Percentiles rank a stretch among this genome's conserved stretches.
Evolutionary conservation across 2,888 invertebrate genomes (phyloP).

Genomic region (Megastigmus dorsalis): DNA sequence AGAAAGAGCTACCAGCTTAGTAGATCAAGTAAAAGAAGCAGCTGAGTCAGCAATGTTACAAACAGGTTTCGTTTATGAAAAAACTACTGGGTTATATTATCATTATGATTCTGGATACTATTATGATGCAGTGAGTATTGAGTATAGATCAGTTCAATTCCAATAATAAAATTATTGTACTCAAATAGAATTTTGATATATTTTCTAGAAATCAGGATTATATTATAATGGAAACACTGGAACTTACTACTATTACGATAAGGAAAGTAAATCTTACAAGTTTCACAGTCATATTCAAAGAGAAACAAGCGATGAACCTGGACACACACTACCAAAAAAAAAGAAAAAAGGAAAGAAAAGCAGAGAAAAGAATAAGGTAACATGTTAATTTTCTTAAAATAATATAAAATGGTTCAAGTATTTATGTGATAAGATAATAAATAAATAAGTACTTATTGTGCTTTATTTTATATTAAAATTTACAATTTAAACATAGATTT

Average conservation of each 20-base stretch:
- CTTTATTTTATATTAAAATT: not conserved
- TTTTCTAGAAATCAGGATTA: conserved; percentile 85
- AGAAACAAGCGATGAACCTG: conserved; percentile 51
- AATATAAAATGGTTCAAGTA: conserved; percentile 21
- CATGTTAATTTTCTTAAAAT: not conserved
- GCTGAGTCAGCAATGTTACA: conserved; percentile 83
- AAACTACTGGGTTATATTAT: conserved; percentile 91
- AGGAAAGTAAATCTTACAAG: conserved; percentile 83
- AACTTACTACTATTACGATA: conserved; percentile 89
- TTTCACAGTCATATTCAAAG: conserved; percentile 87
- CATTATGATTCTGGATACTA: conserved; percentile 92
- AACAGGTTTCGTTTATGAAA: conserved; percentile 89
- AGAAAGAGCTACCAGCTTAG: conserved; percentile 75
- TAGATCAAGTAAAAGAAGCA: conserved; percentile 85
- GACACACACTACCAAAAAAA: not conserved
- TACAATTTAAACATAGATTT: not conserved
- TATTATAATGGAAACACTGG: conserved; percentile 92
- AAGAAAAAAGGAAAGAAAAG: conserved; percentile 40
- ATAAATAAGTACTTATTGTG: not conserved
- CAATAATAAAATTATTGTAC: not conserved
- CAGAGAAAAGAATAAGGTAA: conserved; percentile 58
- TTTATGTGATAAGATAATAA: not conserved
- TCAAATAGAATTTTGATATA: conserved; percentile 45
- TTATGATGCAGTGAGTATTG: conserved; percentile 86
- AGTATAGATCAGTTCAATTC: not conserved